phyloP scores from a whole-genome alignment of 2,113 vertebrate species.

The Phyllostomus discolor region DNA sequence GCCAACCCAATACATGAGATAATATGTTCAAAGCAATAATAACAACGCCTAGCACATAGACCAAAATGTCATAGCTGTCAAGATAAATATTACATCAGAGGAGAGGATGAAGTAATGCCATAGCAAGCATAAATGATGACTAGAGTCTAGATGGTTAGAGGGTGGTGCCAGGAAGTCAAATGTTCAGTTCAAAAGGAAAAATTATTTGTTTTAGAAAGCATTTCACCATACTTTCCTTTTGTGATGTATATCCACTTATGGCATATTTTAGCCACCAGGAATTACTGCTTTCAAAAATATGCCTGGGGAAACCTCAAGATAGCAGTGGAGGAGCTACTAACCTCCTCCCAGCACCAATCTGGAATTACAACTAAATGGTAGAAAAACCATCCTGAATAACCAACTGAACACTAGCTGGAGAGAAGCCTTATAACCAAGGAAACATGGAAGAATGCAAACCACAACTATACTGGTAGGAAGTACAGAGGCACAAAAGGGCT shows the following conservation, averaged over 20 bases:
- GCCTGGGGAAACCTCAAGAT: not conserved
- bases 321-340: no score
- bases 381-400: no score
- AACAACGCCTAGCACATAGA: not conserved
- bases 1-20: not conserved
- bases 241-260: not conserved
- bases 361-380: no score
- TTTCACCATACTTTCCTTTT: not conserved
- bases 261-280: not conserved
- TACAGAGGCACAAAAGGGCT: no score
- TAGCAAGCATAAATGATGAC: not conserved
- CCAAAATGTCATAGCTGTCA: not conserved
- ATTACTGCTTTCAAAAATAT: conserved; percentile 23
- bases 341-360: no score
- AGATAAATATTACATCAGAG: not conserved
- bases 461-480: no score
- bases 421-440: no score
- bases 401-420: no score
- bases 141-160: not conserved
- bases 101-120: not conserved
- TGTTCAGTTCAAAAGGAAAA: not conserved
- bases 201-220: not conserved
- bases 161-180: not conserved
- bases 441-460: no score
- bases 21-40: not conserved